Evolutionary conservation across 1,140 invertebrate genomes (phyloP).

Genomic region (Drosophila ohnishii): DNA sequence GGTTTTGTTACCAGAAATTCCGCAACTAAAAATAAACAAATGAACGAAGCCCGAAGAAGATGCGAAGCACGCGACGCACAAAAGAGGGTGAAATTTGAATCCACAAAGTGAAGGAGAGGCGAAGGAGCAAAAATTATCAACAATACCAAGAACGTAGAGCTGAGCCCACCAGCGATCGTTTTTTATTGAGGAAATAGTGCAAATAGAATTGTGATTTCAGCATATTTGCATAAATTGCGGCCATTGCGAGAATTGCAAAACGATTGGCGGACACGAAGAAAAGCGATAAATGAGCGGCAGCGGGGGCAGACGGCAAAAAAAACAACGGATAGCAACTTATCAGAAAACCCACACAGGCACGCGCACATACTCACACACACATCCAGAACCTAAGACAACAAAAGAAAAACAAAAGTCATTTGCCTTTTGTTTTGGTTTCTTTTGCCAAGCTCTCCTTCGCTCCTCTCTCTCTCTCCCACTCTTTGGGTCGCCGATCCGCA

Average conservation of each 20-base stretch:
- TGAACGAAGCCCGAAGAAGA: constrained; percentile 35
- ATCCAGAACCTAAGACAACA: constrained; percentile 69
- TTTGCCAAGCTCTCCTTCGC: constrained; percentile 14
- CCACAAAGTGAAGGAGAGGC: constrained; percentile 5
- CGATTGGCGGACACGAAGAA: constrained; percentile 32
- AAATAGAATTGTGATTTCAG: constrained; percentile 57
- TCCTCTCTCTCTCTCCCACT: constrained; percentile 16
- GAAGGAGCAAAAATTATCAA: constrained; percentile 26
- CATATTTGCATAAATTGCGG: constrained; percentile 66
- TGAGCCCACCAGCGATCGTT: constrained; percentile 12
- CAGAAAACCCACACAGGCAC: constrained; percentile 40
- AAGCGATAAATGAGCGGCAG: constrained; percentile 39
- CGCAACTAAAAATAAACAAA: constrained; percentile 76
- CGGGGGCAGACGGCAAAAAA: constrained; percentile 12
- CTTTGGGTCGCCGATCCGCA: constrained; percentile 1
- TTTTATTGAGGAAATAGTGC: constrained; percentile 56
- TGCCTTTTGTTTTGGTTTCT: constrained; percentile 57
- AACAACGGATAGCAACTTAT: constrained; percentile 60
- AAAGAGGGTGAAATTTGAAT: constrained; percentile 23
- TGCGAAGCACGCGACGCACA: constrained; percentile 39
- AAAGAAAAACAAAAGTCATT: constrained; percentile 61
- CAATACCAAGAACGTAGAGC: constrained; percentile 18
- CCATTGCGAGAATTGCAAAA: constrained; percentile 53
- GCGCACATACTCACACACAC: constrained; percentile 18
- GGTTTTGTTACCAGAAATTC: constrained; percentile 71